Evolutionary conservation across 2,797 vertebrate genomes (phyloP), one percentile per base, ranked within the genome.

Genomic region (Clarias pachynema): DNA sequence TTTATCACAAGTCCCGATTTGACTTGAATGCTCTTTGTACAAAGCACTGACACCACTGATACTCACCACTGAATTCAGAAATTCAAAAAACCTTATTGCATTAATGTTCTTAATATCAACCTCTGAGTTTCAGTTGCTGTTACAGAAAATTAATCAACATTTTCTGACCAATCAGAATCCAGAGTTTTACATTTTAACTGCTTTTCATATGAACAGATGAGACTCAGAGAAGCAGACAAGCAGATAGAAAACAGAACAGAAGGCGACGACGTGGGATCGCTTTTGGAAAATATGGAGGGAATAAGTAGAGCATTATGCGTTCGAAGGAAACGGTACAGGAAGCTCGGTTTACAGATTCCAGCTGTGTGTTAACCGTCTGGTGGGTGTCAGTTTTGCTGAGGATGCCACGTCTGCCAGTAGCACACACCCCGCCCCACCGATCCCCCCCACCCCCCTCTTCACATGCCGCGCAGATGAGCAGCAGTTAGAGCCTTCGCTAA

Each of bases 401-500:
- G 78, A 79, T 49, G 24, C 60, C 34, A 8, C 34, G 14, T 79
- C 77, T 79, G 77, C 77, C 24, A 79, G 26, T 37, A 60, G 1
- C 29, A 34, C 6, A 1, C 31, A 14, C 66, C 66, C 15, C 66
- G 84, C 82, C 44, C 75, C 72, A 84, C 74, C n/a, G n/a, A n/a
- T n/a, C n/a, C n/a, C n/a, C 75, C 40, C 79, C 86, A 49, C 74
- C 53, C 79, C 63, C 86, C 81, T 79, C 65, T 81, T 75, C 91
- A 89, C 82, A 82, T 86, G 86, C 88, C 84, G 86, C 83, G 80
- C 77, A 86, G 91, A 91, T 92, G 93, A 91, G 90, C 89, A 70
- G 89, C 92, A 91, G 92, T 93, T 93, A 91, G 92, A 92, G 92
- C 90, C 90, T 92, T 89, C 89, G 90, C 89, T 95, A 95, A 96